Conservation (phyloP, 2,113 vertebrate species). For the Orycteropus afer region DNA sequence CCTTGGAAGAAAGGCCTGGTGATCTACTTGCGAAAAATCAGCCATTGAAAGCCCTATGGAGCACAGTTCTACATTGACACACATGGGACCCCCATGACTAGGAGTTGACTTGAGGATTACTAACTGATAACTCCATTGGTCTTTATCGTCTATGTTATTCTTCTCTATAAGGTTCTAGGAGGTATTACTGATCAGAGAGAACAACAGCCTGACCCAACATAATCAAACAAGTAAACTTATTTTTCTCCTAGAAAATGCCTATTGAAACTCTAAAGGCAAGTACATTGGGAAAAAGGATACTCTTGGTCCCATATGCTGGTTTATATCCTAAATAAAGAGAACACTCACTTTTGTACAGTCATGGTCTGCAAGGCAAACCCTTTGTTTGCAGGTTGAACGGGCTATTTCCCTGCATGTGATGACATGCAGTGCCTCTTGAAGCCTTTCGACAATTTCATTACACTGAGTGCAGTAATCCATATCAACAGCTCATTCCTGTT, state of each 20-base stretch:
- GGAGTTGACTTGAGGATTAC: background rate
- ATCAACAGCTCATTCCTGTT: slow-evolving; percentile 62
- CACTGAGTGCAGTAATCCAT: slow-evolving; percentile 60
- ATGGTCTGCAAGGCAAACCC: slow-evolving; percentile 51
- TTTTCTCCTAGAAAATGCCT: background rate
- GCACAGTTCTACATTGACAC: too few species aligned
- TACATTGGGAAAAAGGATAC: background rate
- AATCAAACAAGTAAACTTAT: background rate
- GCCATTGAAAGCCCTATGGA: background rate
- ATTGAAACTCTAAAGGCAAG: background rate
- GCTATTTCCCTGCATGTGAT: slow-evolving; percentile 48
- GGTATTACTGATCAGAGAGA: background rate
- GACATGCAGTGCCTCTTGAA: slow-evolving; percentile 10
- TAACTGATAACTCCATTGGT: background rate
- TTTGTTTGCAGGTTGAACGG: slow-evolving; percentile 60
- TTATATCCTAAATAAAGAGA: background rate
- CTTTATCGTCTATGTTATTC: background rate
- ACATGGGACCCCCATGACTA: background rate
- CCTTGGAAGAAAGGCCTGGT: background rate
- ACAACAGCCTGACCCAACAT: background rate
- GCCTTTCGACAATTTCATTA: slow-evolving; percentile 62
- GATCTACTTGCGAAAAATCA: background rate
- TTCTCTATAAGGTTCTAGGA: background rate
- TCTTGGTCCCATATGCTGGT: background rate
- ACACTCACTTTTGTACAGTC: background rate